A percentile compares a stretch with the other conserved stretches of the same genome.
Evolutionary conservation across 2,113 vertebrate species (phyloP).

Genomic region (Seriola dumerili): DNA sequence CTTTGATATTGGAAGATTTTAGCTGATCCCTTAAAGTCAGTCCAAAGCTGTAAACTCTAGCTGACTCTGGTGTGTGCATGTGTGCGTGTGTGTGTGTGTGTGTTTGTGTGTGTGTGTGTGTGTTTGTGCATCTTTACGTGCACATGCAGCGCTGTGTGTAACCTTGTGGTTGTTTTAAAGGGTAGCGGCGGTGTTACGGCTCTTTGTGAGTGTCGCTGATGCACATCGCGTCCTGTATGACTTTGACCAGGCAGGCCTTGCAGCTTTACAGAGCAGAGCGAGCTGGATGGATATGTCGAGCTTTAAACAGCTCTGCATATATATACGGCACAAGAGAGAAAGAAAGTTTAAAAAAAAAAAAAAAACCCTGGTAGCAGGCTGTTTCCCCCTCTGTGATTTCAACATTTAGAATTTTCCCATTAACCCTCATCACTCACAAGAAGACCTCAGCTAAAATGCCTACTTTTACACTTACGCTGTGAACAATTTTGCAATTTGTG

Average conservation of each 20-base stretch:
- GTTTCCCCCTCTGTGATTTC: constrained; percentile 43
- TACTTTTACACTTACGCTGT: constrained; percentile 67
- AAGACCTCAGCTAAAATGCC: constrained; percentile 64
- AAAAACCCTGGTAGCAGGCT: constrained; percentile 20
- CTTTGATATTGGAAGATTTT: constrained; percentile 32
- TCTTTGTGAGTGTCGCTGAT: constrained; percentile 65
- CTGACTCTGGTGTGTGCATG: constrained; percentile 6
- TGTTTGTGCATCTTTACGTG: constrained; percentile 12
- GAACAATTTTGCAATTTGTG: constrained; percentile 76
- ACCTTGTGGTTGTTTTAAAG: constrained; percentile 70
- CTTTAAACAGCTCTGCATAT: constrained; percentile 37
- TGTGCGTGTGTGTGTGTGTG: constrained; percentile 7
- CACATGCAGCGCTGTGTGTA: constrained; percentile 12
- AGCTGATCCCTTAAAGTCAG: constrained; percentile 50
- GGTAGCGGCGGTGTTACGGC: constrained; percentile 36
- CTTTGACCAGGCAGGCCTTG: constrained; percentile 64
- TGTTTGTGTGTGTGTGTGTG: constrained; percentile 17
- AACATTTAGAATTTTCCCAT: constrained; percentile 72
- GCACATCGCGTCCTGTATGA: constrained; percentile 70
- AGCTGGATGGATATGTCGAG: constrained; percentile 34
- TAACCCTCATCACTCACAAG: constrained; percentile 70
- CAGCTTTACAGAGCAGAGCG: constrained; percentile 47
- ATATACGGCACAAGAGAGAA: background rate
- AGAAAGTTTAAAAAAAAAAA: background rate
- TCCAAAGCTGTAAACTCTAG: constrained; percentile 41